Conservation (phyloP, 1,140 invertebrate genomes). For the Musca domestica region DNA sequence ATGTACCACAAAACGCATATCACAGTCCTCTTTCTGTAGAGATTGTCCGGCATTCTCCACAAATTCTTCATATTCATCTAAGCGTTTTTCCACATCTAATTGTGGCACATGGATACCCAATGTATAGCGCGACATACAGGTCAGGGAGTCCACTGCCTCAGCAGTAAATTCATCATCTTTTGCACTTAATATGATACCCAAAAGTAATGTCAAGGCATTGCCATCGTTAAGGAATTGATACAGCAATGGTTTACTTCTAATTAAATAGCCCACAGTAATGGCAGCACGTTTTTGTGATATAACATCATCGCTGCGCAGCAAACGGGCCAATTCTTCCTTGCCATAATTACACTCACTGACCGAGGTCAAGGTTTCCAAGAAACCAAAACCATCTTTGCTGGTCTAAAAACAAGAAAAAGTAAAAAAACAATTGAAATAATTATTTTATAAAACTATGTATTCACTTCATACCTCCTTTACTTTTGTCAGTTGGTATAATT, state of each 20-base stretch:
- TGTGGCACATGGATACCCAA: slow-evolving; percentile 41
- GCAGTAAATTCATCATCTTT: slow-evolving; percentile 41
- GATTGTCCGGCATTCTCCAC: slow-evolving; percentile 13
- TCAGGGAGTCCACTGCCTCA: slow-evolving; percentile 47
- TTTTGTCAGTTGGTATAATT: slow-evolving; percentile 48
- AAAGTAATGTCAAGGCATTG: slow-evolving; percentile 40
- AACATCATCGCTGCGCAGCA: slow-evolving; percentile 42
- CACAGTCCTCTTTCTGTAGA: slow-evolving; percentile 35
- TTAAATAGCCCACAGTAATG: slow-evolving; percentile 47
- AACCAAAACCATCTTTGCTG: slow-evolving; percentile 44
- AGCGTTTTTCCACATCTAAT: slow-evolving; percentile 25
- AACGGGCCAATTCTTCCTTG: slow-evolving; percentile 45
- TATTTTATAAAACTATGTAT: neutral
- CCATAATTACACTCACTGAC: slow-evolving; percentile 52
- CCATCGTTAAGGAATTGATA: slow-evolving; percentile 50
- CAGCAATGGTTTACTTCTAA: slow-evolving; percentile 44
- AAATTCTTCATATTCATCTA: slow-evolving; percentile 25
- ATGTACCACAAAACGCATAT: slow-evolving; percentile 47
- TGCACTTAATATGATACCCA: slow-evolving; percentile 43
- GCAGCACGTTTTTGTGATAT: slow-evolving; percentile 46
- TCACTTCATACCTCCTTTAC: slow-evolving; percentile 37
- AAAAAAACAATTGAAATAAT: neutral
- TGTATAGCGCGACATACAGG: slow-evolving; percentile 43
- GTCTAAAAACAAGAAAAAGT: too few species aligned
- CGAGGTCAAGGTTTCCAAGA: slow-evolving; percentile 47